Evolutionary conservation across 2,888 invertebrate species (phyloP).

Genomic region (Clitarchus hookeri): DNA sequence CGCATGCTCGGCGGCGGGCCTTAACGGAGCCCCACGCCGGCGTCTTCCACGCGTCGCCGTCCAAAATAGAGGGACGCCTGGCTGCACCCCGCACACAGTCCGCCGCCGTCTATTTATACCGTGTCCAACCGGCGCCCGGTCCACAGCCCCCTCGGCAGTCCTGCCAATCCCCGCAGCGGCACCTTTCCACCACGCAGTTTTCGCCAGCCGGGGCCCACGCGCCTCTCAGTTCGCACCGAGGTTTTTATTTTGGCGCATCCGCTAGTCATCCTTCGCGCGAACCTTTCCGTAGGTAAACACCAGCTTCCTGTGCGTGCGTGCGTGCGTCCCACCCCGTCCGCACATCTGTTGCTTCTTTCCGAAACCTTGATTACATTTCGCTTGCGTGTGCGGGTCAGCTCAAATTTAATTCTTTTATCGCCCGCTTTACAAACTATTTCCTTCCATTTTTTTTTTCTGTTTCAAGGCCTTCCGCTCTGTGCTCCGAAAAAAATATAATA

Average conservation of each 20-base stretch:
- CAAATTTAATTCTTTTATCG: neutral
- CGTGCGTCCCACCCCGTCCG: neutral
- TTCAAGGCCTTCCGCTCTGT: too few species aligned
- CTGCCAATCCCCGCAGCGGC: too few species aligned
- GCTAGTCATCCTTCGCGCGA: neutral
- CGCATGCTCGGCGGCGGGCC: neutral
- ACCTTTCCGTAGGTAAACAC: neutral
- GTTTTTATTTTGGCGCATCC: constrained; percentile 5
- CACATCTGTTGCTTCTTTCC: neutral
- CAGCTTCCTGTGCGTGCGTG: neutral
- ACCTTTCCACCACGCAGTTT: too few species aligned
- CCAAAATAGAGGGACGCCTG: neutral
- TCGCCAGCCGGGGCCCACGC: neutral
- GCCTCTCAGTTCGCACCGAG: neutral
- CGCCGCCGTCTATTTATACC: neutral
- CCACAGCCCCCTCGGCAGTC: neutral
- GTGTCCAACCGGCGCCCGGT: neutral
- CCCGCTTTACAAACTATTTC: too few species aligned
- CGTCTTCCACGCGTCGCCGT: neutral
- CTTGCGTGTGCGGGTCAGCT: neutral
- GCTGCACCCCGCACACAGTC: neutral
- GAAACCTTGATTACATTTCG: neutral
- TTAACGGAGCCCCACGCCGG: neutral
- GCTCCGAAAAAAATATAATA: too few species aligned
- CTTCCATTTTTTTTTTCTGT: too few species aligned